Percentiles rank a stretch among this genome's conserved stretches.
Conservation (phyloP, 23 tunicate species). For the Halocynthia roretzi region DNA sequence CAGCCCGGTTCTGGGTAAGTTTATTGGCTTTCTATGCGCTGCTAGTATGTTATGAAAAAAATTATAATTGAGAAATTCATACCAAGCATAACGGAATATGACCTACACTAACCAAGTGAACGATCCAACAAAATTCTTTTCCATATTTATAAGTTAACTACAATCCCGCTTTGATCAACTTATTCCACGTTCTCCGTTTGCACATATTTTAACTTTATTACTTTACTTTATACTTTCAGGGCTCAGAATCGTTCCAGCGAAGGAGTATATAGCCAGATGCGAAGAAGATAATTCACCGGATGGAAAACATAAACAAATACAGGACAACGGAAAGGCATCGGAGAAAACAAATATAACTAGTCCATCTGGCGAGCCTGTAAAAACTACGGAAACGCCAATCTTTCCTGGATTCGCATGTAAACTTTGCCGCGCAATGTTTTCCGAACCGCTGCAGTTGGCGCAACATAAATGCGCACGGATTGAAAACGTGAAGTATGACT, state of each 20-base stretch:
- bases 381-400: neutral
- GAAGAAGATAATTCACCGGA: too few species aligned
- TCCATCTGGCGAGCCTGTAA: too few species aligned
- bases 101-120: neutral
- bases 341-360: too few species aligned
- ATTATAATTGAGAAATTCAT: neutral
- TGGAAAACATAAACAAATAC: too few species aligned
- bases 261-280: neutral
- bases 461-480: conserved; percentile 61
- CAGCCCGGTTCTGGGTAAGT: conserved; percentile 23
- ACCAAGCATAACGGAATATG: too few species aligned
- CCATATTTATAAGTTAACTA: neutral
- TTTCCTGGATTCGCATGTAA: conserved; percentile 30
- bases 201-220: neutral
- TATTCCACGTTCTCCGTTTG: neutral
- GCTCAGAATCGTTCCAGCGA: conserved; percentile 9
- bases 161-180: neutral
- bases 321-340: too few species aligned
- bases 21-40: neutral
- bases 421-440: conserved; percentile 39
- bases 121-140: conserved; percentile 4
- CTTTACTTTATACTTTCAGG: neutral
- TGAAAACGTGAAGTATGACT: conserved; percentile 49
- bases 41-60: too few species aligned
- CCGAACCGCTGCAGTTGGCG: conserved; percentile 46